A percentile compares a stretch with the other conserved stretches of the same genome.
phyloP scores from a whole-genome alignment of 2,888 invertebrate genomes.

The Protonemura montana region DNA sequence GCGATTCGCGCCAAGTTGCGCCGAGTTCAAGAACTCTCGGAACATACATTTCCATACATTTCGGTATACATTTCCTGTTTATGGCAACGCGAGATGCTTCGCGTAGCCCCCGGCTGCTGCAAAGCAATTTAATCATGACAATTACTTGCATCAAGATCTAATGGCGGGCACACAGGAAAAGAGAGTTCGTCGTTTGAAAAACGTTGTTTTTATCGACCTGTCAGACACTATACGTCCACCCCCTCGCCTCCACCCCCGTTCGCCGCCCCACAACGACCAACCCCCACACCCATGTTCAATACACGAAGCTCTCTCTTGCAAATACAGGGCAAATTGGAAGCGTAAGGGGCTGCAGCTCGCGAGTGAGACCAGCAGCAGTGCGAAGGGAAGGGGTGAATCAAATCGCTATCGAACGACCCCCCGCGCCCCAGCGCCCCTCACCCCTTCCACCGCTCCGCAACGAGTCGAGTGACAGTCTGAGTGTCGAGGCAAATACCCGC shows the following conservation, averaged over 20 bases:
- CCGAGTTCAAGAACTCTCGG: background rate
- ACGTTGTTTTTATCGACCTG: constrained; percentile 44
- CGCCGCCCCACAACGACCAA: background rate
- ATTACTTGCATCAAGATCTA: constrained; percentile 21
- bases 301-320: constrained; percentile 35
- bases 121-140: constrained; percentile 14
- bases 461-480: constrained; percentile 30
- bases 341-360: constrained; percentile 32
- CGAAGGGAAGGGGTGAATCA: constrained; percentile 40
- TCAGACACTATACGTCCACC: constrained; percentile 30
- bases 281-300: constrained; percentile 26
- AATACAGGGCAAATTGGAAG: constrained; percentile 41
- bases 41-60: background rate
- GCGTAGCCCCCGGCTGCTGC: background rate
- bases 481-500: constrained; percentile 19
- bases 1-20: background rate
- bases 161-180: constrained; percentile 37
- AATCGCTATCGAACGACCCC: constrained; percentile 40
- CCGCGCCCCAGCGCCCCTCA: background rate
- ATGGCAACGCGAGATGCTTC: background rate
- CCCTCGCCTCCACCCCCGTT: background rate
- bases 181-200: constrained; percentile 30
- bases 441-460: background rate
- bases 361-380: constrained; percentile 28
- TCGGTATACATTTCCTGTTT: background rate